Base-by-base conservation (phyloP, 2,888 invertebrate genomes). In the Tiliacea citrago region DNA sequence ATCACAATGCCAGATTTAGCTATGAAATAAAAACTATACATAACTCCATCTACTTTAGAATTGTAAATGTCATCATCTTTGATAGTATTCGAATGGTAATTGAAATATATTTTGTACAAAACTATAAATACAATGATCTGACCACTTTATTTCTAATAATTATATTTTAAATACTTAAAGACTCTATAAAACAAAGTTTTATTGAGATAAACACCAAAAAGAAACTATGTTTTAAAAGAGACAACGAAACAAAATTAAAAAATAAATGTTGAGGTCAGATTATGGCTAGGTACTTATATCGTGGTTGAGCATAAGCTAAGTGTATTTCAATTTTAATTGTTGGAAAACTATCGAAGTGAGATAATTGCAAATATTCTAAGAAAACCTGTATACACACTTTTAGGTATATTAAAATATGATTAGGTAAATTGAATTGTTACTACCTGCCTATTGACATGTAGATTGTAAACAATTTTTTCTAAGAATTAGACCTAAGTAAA, bases 361-460 rank as follows among this genome's bases (percentile, higher is more conserved):
- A 71, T 53, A 73, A 55, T 79, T 81, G 74, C 78, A 83, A 73
- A 83, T 68, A 74, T 73, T 84, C 79, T 83, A 88, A 80, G 67
- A 82, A 55, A 85, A 80, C 79, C 82, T 89, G 88, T 88, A 89
- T 88, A 93, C 93, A 93, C 91, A 92, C 89, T 86, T 91, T 91
- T 90, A 91, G 91, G 91, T 79, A n/a, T n/a, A n/a, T 92, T 92
- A 87, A 88, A n/a, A n/a, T n/a, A n/a, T n/a, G 84, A 91, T 81
- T 94, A 95, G 92, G 84, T 90, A 89, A 92, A 93, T 90, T 90
- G 82, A 92, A 94, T 94, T 94, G 94, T 95, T 95, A 95, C 94
- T 95, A 95, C 94, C 95, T 96, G 96, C 96, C 95, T 95, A 95
- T 95, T 95, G 95, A 96, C 93, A 95, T 90, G 93, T 96, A 95